A percentile compares a stretch with the other conserved stretches of the same genome.
Conservation (phyloP, 2,888 invertebrate genomes). For the Euproctis similis region DNA sequence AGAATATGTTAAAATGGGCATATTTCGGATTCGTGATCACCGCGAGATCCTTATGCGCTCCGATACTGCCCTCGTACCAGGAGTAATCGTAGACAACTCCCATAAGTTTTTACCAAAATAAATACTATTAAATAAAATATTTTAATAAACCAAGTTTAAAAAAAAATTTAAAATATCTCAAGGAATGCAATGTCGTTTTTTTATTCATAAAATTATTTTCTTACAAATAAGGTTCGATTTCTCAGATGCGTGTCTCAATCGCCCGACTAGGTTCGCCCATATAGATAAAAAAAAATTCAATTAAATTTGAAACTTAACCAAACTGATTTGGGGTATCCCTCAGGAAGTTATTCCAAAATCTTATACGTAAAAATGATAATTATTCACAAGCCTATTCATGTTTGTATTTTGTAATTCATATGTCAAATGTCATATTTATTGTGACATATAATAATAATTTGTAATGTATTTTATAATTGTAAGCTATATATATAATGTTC, state of each 20-base stretch:
- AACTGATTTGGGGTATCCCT: conserved; percentile 61
- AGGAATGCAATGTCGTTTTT: conserved; percentile 75
- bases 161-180: no score
- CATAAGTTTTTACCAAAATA: conserved; percentile 64
- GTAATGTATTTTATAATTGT: conserved; percentile 46
- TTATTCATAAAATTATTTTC: conserved; percentile 35
- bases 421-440: no score
- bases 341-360: conserved; percentile 68
- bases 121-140: conserved; percentile 63
- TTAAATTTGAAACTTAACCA: conserved; percentile 22
- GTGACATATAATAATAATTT: conserved; percentile 48
- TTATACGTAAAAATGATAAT: conserved; percentile 39
- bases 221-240: conserved; percentile 42
- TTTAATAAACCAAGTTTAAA: no score
- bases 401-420: conserved; percentile 60
- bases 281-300: conserved; percentile 46
- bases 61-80: conserved; percentile 44
- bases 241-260: conserved; percentile 62
- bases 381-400: conserved; percentile 49
- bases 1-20: conserved; percentile 75
- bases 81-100: conserved; percentile 63
- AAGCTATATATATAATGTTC: conserved; percentile 67
- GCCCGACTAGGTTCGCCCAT: conserved; percentile 73
- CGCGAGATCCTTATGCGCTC: conserved; percentile 34
- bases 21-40: conserved; percentile 66